Evolutionary conservation across 1,140 invertebrate species (phyloP), one percentile per base, ranked within the genome.

Genomic region (Saccostrea glomerata): DNA sequence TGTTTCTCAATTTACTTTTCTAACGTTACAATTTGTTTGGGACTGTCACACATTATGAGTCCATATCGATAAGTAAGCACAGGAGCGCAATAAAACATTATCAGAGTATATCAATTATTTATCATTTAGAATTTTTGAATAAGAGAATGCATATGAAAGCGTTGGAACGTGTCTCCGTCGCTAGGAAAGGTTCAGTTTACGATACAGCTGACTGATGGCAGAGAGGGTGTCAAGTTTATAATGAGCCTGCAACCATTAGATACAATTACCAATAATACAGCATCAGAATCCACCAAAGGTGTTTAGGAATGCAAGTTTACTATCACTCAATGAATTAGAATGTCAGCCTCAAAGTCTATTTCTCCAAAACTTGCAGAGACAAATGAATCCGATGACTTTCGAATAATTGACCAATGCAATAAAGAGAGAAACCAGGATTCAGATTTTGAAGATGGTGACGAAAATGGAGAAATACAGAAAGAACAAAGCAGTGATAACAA

Each of bases 101-200:
- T 77, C 70, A 77, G 3, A 30, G 25, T 0, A 6, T 13, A 77
- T 77, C 70, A 77, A 77, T 77, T 77, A 77, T 77, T 77, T 25
- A 77, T 77, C 70, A 77, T 77, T 77, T 30, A 77, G 70, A 77
- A 77, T 77, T 77, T 36, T 77, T 77, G 36, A 77, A 77, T 77
- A 77, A 36, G 70, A 77, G 70, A 77, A 36, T 36, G 70, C 25
- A 77, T 77, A 77, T 77, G 70, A 77, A 77, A 77, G 70, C 70
- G 25, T 30, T 36, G 70, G 70, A 77, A 77, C 70, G 70, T 77
- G 25, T 23, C 25, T 77, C 70, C 25, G 70, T 77, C 25, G 70
- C 70, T 77, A 77, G 23, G 70, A 36, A 77, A 77, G 70, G 30
- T 25, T 77, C 70, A 77, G 70, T 77, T 77, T 77, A 77, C 70